Evolutionary conservation across 2,797 vertebrate species (phyloP).

Genomic region (Astyanax mexicanus): DNA sequence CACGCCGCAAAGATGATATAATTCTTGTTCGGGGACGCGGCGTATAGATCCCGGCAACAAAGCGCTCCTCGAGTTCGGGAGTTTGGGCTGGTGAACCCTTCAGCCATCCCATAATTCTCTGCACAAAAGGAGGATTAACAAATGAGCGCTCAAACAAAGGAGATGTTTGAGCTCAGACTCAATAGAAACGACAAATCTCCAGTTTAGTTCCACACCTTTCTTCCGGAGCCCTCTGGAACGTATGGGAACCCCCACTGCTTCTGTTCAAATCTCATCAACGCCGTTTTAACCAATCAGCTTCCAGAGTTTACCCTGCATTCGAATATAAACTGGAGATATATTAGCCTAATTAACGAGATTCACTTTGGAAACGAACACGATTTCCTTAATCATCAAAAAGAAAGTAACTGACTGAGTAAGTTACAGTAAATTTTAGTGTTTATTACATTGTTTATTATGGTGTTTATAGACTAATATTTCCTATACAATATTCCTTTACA

Average conservation of each 20-base stretch:
- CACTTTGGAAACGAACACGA: no score
- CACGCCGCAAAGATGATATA: neutral
- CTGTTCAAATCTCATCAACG: neutral
- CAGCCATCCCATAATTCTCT: neutral
- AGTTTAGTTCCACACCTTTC: neutral
- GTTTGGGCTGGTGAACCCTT: neutral
- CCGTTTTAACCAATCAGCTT: neutral
- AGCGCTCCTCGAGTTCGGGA: neutral
- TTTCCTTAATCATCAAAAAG: no score
- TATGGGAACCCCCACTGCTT: neutral
- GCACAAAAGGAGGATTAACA: slow-evolving; percentile 5
- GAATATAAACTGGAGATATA: neutral
- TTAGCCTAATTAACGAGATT: no score
- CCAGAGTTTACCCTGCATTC: neutral
- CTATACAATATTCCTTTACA: no score
- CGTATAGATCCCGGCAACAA: slow-evolving; percentile 5
- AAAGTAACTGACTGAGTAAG: no score
- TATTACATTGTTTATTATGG: no score
- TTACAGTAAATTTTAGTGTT: no score
- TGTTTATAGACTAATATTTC: no score
- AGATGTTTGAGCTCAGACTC: neutral
- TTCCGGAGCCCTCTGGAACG: neutral
- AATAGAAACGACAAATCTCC: neutral
- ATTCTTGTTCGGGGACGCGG: neutral
- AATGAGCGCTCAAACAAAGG: neutral